Evolutionary conservation across 2,113 vertebrate genomes (phyloP).

Genomic region (Furnarius figulus): DNA sequence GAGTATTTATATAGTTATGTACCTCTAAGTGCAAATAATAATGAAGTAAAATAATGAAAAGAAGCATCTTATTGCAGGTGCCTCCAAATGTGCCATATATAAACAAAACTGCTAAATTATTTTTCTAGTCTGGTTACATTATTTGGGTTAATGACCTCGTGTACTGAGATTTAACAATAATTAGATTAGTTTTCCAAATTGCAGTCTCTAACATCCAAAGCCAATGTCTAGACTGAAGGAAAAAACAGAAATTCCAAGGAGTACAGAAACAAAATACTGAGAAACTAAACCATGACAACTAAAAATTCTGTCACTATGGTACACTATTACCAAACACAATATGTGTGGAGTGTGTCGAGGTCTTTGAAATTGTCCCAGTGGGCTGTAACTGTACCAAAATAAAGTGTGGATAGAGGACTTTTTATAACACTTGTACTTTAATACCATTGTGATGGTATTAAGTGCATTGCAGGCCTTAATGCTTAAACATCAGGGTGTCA

Average conservation of each 20-base stretch:
- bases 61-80: not conserved
- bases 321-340: not conserved
- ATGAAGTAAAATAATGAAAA: not conserved
- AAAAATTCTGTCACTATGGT: not conserved
- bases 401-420: not conserved
- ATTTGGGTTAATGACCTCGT: not conserved
- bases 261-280: not conserved
- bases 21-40: not conserved
- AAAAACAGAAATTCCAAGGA: not conserved
- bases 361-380: not conserved
- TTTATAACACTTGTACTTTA: not conserved
- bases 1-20: not conserved
- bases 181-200: not conserved
- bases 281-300: not conserved
- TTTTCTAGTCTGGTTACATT: not conserved
- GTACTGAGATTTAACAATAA: not conserved
- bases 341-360: not conserved
- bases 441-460: no score
- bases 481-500: not conserved
- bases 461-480: not conserved
- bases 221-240: not conserved
- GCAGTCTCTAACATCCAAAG: not conserved
- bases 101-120: not conserved
- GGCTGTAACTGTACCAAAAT: not conserved
- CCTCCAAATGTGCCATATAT: not conserved